Evolutionary conservation across 2,888 invertebrate genomes (phyloP).

Genomic region (Euproctis similis): DNA sequence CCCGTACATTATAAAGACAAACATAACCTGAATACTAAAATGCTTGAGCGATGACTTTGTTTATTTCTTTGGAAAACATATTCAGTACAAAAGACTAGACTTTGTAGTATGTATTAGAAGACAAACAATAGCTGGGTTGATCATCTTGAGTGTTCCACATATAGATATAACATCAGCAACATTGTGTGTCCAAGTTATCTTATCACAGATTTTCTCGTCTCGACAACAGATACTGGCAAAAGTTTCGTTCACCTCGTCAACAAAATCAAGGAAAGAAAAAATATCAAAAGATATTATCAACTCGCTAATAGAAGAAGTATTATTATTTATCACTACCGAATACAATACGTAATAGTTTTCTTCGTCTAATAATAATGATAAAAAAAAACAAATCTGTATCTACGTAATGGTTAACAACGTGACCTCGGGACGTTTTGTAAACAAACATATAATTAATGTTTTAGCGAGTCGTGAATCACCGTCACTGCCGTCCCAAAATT

Average conservation of each 20-base stretch:
- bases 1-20: no score
- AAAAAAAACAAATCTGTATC: constrained; percentile 3
- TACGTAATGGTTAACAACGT: constrained; percentile 7
- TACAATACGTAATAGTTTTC: no score
- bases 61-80: no score
- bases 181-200: constrained; percentile 22
- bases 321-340: constrained; percentile 2
- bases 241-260: constrained; percentile 18
- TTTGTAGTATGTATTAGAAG: no score
- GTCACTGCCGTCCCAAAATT: constrained; percentile 21
- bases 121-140: constrained; percentile 5
- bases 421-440: constrained; percentile 23
- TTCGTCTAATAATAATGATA: no score
- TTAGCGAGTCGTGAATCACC: constrained; percentile 21
- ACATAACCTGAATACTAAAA: no score
- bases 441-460: constrained; percentile 19
- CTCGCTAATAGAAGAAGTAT: background rate
- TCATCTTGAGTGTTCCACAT: constrained; percentile 4
- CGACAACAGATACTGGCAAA: constrained; percentile 14
- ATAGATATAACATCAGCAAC: constrained; percentile 3
- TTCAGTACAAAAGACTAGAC: no score
- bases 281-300: no score
- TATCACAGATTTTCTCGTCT: constrained; percentile 20
- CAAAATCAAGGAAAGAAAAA: no score
- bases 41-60: no score